Conservation (phyloP, 2,113 vertebrate genomes). For the Sula dactylatra region DNA sequence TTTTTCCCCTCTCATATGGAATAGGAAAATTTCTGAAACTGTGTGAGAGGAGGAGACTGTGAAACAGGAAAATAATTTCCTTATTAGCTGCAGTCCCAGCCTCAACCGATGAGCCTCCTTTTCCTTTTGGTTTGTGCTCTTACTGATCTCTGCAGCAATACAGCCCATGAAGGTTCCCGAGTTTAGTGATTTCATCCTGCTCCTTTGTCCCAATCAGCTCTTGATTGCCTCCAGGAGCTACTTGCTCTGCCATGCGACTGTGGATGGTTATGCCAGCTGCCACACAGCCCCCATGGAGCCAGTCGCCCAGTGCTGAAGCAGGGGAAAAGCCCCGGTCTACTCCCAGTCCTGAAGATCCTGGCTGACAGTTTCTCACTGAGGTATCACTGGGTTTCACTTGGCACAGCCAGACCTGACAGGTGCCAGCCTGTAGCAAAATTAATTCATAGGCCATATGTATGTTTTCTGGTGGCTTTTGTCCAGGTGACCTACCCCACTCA, state of each 20-base stretch:
- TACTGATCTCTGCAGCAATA: too few relatives aligned
- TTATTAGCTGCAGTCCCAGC: background rate
- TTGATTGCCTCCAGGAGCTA: background rate
- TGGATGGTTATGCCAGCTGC: background rate
- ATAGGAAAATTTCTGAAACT: background rate
- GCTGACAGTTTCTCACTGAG: background rate
- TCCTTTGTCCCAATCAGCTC: background rate
- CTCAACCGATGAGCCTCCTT: background rate
- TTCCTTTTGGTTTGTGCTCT: background rate
- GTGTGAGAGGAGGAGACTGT: background rate
- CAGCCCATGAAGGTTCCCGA: background rate
- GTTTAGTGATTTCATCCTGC: background rate
- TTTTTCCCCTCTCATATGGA: background rate
- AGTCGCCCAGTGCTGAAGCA: too few relatives aligned
- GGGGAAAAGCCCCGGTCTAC: background rate
- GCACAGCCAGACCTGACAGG: background rate
- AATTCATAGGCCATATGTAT: accelerated
- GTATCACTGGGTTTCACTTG: background rate
- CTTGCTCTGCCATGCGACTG: accelerated
- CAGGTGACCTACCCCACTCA: background rate
- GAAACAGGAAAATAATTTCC: background rate
- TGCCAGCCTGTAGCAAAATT: background rate
- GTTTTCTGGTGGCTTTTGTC: background rate
- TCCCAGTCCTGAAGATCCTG: accelerated
- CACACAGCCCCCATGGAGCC: too few relatives aligned